Base-by-base conservation (phyloP, 2,888 invertebrate species). In the Heliconius cydno region DNA sequence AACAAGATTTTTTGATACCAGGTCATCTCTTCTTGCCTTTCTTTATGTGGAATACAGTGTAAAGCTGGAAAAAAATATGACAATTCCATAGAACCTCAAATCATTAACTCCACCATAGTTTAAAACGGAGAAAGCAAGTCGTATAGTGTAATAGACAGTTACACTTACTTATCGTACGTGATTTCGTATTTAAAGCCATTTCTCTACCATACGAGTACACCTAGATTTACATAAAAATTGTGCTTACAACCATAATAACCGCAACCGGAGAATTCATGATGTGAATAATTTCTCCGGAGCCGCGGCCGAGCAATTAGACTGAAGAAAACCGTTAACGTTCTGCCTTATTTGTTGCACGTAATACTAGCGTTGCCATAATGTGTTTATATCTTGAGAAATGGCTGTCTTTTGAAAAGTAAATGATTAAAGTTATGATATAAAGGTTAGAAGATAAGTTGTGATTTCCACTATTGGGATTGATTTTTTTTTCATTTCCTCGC, bases 311-410 rank as follows among this genome's bases (percentile, higher is more conserved):
- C 88, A 92, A 93, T 90, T 89, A 89, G 92, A 90, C 88, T 92
- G 89, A 84, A 82, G 87, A 87, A 84, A 82, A 87, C 93, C 91
- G 92, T 90, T 92, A 92, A 57, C 85, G 91, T 88, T 90, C 90
- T 89, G 91, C 89, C 91, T 92, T 91, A 92, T 90, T 89, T 90
- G 88, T 84, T 86, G 82, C 87, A 88, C 86, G 84, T 82, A 82
- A 83, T 68, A 68, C 41, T 68, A 28, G 46, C 57, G 68, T 75
- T 57, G 9, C 13, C 34, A 19, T 75, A 75, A 12, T 52, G 19
- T 68, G 60, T 72, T 12, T 9, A 52, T 34, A 46, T 70, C 70
- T 70, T 70, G 41, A 41, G 9, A 38, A 41, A 28, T 19, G n/a
- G 15, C 7, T 57, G 72, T 25, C 2, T 60, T 57, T 73, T 19